Base-by-base conservation (phyloP, 2,113 vertebrate genomes). In the Gasterosteus aculeatus region DNA sequence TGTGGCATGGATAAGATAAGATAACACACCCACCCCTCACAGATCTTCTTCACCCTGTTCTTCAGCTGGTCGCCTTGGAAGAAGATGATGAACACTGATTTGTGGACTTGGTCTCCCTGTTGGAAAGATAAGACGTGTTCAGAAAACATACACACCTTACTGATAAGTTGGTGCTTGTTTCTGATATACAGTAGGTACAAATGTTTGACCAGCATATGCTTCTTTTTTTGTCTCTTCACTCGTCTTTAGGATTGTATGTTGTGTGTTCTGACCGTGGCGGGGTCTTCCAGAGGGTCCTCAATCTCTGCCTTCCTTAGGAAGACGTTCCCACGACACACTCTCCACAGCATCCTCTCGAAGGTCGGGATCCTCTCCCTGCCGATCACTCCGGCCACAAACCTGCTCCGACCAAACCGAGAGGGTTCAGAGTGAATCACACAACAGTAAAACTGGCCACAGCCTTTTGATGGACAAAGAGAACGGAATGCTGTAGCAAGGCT, bases 1-100 rank as follows among this genome's bases (percentile, higher is more conserved):
- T 49, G 47, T 49, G 47, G 18, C 47, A 56, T 22, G 11, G 22
- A 56, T 56, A 5, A 29, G 51, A 54, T 29, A 29, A 56, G 54
- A 29, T 29, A 18, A 58, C 29, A 2, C 57, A 86, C 92, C 79
- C 92, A 99, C 98, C 98, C 98, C 92, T 99, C 97, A 81, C 98
- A 99, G 63, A 99, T 99, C 92, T 99, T 99, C 94, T 98, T 99
- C 82, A 99, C 98, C 87, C 97, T 94, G 92, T 98, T 98, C 92
- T 99, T 99, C 86, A 99, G 85, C 73, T 99, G 98, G 90, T 99
- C 98, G 0, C 98, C 98, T 97, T 99, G 98, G 93, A 99, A 99
- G 88, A 99, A 99, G 92, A 99, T 99, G 85, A 99, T 99, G 88
- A 99, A 99, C 35, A 99, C 98, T 5, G 97, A 98, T 85, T 99